These are phyloP conservation scores for Drosophila lacteicornis DNA, from an alignment of 1,140 invertebrate species.

Conservation along the genomic window DNA sequence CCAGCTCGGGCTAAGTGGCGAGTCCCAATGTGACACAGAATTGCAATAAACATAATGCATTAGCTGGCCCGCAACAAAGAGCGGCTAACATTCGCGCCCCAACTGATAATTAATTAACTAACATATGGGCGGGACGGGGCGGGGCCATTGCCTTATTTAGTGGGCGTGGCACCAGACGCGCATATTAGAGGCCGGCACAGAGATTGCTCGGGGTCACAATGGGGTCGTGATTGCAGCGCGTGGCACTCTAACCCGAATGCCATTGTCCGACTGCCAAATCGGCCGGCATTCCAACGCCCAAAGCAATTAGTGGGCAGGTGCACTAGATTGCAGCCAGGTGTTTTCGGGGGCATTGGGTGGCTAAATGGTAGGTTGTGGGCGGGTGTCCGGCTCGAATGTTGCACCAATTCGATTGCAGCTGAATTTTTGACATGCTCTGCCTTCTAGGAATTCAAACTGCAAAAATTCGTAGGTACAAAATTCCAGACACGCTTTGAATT, in stretches of 20 bases:
- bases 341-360: constrained; percentile 17
- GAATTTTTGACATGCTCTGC: background rate
- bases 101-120: constrained; percentile 49
- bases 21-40: constrained; percentile 1
- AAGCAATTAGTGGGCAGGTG: constrained; percentile 40
- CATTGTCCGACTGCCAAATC: constrained; percentile 42
- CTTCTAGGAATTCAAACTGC: background rate
- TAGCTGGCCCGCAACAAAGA: constrained; percentile 11
- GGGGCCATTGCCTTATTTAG: constrained; percentile 47
- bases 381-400: background rate
- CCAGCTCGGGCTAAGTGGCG: constrained; percentile 7
- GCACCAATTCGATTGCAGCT: background rate
- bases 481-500: background rate
- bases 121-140: constrained; percentile 6
- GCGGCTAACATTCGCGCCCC: constrained; percentile 2
- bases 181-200: constrained; percentile 27
- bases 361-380: background rate
- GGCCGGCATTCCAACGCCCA: constrained; percentile 36
- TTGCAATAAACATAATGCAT: constrained; percentile 50
- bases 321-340: constrained; percentile 30
- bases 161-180: constrained; percentile 28
- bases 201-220: constrained; percentile 47
- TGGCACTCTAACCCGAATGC: constrained; percentile 26
- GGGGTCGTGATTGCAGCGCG: constrained; percentile 43
- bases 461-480: background rate